A percentile compares a stretch with the other conserved stretches of the same genome.
Evolutionary conservation across 2,113 vertebrate species (phyloP).

Genomic region (Gadus chalcogrammus): DNA sequence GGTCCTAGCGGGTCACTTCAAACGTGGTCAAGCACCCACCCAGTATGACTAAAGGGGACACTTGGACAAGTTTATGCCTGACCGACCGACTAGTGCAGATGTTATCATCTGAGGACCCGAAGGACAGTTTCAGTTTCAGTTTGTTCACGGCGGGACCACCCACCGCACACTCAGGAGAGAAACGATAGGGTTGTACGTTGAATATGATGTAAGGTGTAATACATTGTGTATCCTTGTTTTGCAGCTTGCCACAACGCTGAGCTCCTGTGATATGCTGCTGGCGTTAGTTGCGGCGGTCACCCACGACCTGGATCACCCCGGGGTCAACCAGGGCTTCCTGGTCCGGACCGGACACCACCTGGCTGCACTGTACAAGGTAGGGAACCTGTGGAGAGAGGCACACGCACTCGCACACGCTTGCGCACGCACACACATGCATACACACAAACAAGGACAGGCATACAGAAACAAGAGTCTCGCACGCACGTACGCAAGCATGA

Average conservation of each 20-base stretch:
- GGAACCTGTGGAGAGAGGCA: neutral
- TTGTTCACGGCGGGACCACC: neutral
- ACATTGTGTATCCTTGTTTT: too few species aligned
- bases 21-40: neutral
- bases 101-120: too few species aligned
- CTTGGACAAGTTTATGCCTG: neutral
- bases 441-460: too few species aligned
- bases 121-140: neutral
- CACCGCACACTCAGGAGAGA: too few species aligned
- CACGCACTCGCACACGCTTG: too few species aligned
- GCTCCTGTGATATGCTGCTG: slow-evolving; percentile 69
- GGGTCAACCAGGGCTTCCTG: slow-evolving; percentile 85
- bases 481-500: too few species aligned
- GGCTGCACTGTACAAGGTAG: slow-evolving; percentile 81
- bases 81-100: too few species aligned
- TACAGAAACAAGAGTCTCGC: too few species aligned
- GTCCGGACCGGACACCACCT: slow-evolving; percentile 87
- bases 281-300: slow-evolving; percentile 80
- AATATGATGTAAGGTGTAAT: too few species aligned
- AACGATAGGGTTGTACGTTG: too few species aligned
- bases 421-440: too few species aligned
- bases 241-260: too few species aligned
- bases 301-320: slow-evolving; percentile 84
- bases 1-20: neutral
- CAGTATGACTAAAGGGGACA: slow-evolving; percentile 44